A percentile compares a stretch with the other conserved stretches of the same genome.
These are phyloP conservation scores for Melangyna quadrimaculata DNA, from an alignment of 2,888 invertebrate genomes.

Conservation along the genomic window DNA sequence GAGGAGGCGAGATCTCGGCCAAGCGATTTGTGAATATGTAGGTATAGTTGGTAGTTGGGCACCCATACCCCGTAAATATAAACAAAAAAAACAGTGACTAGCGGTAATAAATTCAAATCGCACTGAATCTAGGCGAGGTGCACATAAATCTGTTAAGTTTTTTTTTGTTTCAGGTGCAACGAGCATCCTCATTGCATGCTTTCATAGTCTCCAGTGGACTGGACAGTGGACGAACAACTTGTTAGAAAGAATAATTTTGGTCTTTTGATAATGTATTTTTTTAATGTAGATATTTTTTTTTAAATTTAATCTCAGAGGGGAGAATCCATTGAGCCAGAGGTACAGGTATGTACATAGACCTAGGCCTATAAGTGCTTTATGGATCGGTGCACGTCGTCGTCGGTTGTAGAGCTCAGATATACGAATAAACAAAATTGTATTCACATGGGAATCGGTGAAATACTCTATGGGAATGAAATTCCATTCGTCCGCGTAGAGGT, in stretches of 20 bases:
- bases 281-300: slow-evolving; percentile 6
- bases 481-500: neutral
- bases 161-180: slow-evolving; percentile 44
- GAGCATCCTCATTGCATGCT: slow-evolving; percentile 36
- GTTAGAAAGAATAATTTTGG: neutral
- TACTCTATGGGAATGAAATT: slow-evolving; percentile 51
- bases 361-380: slow-evolving; percentile 13
- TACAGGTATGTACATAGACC: neutral
- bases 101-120: slow-evolving; percentile 69
- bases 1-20: slow-evolving; percentile 33
- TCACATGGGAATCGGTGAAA: slow-evolving; percentile 54
- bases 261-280: neutral
- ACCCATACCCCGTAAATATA: neutral
- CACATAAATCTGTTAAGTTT: slow-evolving; percentile 46
- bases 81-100: slow-evolving; percentile 1
- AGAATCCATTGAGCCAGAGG: neutral
- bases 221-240: neutral
- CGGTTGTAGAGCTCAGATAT: slow-evolving; percentile 16
- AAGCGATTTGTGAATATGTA: slow-evolving; percentile 24
- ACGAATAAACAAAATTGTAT: neutral
- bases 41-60: too few species aligned
- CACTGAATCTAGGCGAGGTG: slow-evolving; percentile 51
- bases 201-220: slow-evolving; percentile 10
- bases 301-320: neutral
- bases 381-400: slow-evolving; percentile 53